phyloP scores from a whole-genome alignment of 2,113 vertebrate genomes.

The Lipophrys pholis region DNA sequence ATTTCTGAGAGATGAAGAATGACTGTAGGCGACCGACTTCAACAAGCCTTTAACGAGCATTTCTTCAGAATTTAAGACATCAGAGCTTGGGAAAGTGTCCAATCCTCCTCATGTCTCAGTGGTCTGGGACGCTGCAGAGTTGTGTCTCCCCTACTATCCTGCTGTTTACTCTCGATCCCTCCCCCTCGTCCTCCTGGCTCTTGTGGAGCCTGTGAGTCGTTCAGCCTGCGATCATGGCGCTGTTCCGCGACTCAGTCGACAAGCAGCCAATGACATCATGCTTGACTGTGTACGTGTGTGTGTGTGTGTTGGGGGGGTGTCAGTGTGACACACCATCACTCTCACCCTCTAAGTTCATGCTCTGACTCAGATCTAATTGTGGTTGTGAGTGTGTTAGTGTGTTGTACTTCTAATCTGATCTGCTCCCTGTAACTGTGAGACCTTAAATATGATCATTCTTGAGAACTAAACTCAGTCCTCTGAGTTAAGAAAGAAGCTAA shows the following conservation, averaged over 20 bases:
- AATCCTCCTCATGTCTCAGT: slow-evolving; percentile 33
- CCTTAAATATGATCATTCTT: not conserved
- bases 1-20: not conserved
- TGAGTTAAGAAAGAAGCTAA: not conserved
- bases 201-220: slow-evolving; percentile 58
- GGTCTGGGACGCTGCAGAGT: slow-evolving; percentile 28
- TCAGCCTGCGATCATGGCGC: slow-evolving; percentile 54
- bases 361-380: slow-evolving; percentile 43
- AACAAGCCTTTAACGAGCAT: not conserved
- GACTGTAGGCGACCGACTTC: not conserved
- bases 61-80: not conserved
- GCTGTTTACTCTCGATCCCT: slow-evolving; percentile 27
- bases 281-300: slow-evolving; percentile 28
- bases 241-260: slow-evolving; percentile 52
- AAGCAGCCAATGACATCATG: slow-evolving; percentile 72
- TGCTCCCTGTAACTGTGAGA: not conserved
- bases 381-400: slow-evolving; percentile 15
- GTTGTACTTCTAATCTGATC: slow-evolving; percentile 15
- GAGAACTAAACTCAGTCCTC: not conserved
- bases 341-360: slow-evolving; percentile 37
- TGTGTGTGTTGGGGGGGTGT: slow-evolving; percentile 24
- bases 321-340: slow-evolving; percentile 71
- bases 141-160: slow-evolving; percentile 12
- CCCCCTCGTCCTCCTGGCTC: slow-evolving; percentile 22
- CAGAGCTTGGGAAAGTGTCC: not conserved